Base-by-base conservation (phyloP, 37 sponge, comb jelly and placozoan genomes). In the Lycopodina hypogea region DNA sequence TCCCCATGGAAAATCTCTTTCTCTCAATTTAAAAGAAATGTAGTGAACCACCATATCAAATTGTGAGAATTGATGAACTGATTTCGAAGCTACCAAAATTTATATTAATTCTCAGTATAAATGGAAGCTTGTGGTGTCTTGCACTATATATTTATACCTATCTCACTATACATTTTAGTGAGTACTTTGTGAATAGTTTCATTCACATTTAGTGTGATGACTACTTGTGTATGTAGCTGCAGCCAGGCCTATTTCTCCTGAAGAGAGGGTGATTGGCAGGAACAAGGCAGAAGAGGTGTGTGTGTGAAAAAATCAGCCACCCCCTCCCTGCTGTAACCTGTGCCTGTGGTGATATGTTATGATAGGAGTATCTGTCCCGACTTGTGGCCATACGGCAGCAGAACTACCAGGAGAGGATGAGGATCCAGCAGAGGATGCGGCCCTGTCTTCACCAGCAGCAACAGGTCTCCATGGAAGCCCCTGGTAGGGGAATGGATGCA, bases 311-410 rank as follows among this genome's bases (percentile, higher is more conserved):
- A 59, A 28, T 59, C 28, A 23, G 28, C 60, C 9, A 4, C 9
- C 48, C 48, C 9, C 48, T 45, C 48, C 48, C 48, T 12, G 8
- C 48, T 45, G 8, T 4, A 45, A 45, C 48, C 48, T 45, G 48
- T 28, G 18, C 48, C 48, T 45, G 48, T 28, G 18, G 18, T 28
- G 4, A 3, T 17, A 59, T 23, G 12, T 59, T 59, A 12, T 59
- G 8, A 38, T 42, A 90, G 90, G 95, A 96, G 39, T 96, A 96
- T 66, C 76, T 96, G 39, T 85, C 73, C 26, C 84, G 86, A 56
- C 79, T 96, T 61, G 81, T 89, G 76, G 94, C 87, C 32, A 96
- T 96, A 34, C 86, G 97, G 34, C 68, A 57, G 39, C 89, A 91
- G 71, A 96, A 96, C 83, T 96, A 86, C 71, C 50, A 42, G 66